Conservation (phyloP, 2,888 invertebrate genomes). For the Griposia aprilina region DNA sequence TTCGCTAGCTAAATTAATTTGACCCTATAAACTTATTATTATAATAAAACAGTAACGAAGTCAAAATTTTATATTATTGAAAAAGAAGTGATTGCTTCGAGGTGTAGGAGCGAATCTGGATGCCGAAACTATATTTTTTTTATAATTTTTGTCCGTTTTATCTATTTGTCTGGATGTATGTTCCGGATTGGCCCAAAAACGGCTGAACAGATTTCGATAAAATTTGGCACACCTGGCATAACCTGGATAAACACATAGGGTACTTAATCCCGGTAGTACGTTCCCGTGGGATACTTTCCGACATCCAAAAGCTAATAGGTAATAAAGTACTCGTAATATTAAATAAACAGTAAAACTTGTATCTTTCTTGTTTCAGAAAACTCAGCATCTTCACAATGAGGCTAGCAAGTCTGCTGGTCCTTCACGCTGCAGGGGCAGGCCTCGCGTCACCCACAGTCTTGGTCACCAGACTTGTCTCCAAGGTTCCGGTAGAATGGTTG, state of each 20-base stretch:
- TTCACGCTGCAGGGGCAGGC: conserved; percentile 85
- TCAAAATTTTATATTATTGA: too few species aligned
- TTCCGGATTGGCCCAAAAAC: not conserved
- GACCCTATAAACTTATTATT: too few species aligned
- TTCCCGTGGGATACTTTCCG: too few species aligned
- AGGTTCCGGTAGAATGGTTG: conserved; percentile 81
- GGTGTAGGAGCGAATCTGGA: not conserved
- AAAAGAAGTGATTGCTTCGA: too few species aligned
- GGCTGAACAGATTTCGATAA: not conserved
- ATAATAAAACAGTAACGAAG: too few species aligned
- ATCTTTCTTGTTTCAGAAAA: conserved; percentile 72
- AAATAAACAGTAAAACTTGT: not conserved
- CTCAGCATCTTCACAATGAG: conserved; percentile 77
- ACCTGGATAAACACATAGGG: not conserved
- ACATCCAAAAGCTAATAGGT: too few species aligned
- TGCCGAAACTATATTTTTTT: not conserved
- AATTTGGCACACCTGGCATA: not conserved
- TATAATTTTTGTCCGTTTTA: too few species aligned
- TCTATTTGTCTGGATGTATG: not conserved
- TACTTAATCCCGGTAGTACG: not conserved
- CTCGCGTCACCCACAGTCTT: conserved; percentile 84
- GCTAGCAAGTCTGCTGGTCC: conserved; percentile 79
- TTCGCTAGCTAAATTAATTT: too few species aligned
- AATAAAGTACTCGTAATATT: not conserved
- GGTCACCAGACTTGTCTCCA: conserved; percentile 78